phyloP scores from a whole-genome alignment of 1,140 invertebrate genomes.

The Sipha flava region DNA sequence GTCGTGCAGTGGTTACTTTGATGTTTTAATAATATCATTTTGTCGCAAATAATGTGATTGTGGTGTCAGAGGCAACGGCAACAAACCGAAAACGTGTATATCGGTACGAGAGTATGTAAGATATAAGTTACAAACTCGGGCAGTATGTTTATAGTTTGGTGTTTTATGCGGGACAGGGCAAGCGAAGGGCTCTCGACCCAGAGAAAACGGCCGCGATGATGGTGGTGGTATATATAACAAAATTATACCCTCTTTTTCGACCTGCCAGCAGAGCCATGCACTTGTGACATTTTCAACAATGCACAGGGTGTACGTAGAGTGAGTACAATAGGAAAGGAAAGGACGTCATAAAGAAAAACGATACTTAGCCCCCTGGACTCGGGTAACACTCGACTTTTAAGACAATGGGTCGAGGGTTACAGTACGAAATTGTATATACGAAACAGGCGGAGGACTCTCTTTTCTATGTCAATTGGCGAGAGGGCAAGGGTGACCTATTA shows the following conservation, averaged over 20 bases:
- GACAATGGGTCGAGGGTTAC: background rate
- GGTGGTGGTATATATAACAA: background rate
- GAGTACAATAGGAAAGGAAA: background rate
- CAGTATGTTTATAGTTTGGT: background rate
- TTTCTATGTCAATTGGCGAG: background rate
- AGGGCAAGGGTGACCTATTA: background rate
- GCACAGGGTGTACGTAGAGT: background rate
- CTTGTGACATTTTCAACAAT: slow-evolving; percentile 29
- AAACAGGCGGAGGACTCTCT: background rate
- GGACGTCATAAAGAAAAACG: slow-evolving; percentile 15
- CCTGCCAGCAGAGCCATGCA: background rate
- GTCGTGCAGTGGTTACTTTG: background rate
- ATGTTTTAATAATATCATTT: background rate
- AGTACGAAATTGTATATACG: background rate
- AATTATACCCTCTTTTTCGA: background rate
- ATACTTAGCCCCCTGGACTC: background rate
- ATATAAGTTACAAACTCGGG: background rate
- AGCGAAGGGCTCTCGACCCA: slow-evolving; percentile 9
- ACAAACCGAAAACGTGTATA: too few species aligned
- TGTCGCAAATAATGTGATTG: background rate
- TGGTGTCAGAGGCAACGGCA: too few species aligned
- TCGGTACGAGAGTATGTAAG: too few species aligned
- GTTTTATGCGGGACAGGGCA: background rate
- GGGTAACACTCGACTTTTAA: background rate
- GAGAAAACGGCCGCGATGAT: background rate